Evolutionary conservation across 2,797 vertebrate genomes (phyloP), one percentile per base, ranked within the genome.

Genomic region (Spinibarbus caldwelli): DNA sequence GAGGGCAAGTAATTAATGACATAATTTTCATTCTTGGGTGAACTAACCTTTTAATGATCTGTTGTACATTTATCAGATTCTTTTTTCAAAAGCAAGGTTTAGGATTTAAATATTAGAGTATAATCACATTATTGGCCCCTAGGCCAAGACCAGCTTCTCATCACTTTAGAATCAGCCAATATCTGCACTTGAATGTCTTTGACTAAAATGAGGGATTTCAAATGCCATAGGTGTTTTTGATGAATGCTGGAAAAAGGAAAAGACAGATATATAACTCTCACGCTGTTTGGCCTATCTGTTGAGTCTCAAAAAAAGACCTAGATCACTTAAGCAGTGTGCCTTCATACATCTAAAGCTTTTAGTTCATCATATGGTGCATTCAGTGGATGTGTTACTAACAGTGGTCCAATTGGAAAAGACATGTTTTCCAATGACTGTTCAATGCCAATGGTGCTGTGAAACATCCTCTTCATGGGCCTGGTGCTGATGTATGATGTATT

Each of bases 401-500:
- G 36, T 29, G 26, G 29, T 52, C 64, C 70, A 49, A 36, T 73
- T 67, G 38, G 21, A 21, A 49, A 62, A 75, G 2, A 72, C 43
- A 43, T 45, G 8, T 29, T 68, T 38, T 70, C 26, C 59, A 66
- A 71, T 85, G 26, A 57, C 78, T 6, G 4, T 52, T 34, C 12
- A n/a, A n/a, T n/a, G n/a, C n/a, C n/a, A n/a, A n/a, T n/a, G n/a
- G 15, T 41, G 57, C 54, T 62, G 36, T 43, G 70, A 81, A 47
- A 85, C 64, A 43, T 59, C 26, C 9, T 82, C 29, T 64, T 73
- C 26, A 9, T 59, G 47, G 23, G 49, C 71, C 49, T 23, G 15
- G 52, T 73, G n/a, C 31, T n/a, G 71, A 62, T 83, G 54, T 82
- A 17, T 57, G 62, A 80, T 80, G 45, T 29, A 17, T 67, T 89